These are phyloP conservation scores for Proales similis DNA, from an alignment of 1,140 invertebrate species.

Conservation along the genomic window DNA sequence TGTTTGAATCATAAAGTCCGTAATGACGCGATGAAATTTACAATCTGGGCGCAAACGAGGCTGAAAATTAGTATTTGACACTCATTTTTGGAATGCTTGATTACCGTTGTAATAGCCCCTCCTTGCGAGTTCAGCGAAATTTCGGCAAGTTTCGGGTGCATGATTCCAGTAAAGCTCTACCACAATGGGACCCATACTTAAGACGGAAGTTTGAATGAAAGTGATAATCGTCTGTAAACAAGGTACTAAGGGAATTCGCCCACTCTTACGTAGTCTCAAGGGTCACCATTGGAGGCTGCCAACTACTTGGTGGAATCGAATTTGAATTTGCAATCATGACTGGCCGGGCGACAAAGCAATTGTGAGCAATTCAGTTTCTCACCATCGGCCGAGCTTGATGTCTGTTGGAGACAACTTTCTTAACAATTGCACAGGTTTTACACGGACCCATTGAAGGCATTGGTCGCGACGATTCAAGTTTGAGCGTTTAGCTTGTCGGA, in stretches of 20 bases:
- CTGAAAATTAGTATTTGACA: neutral
- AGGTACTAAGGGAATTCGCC: constrained; percentile 7
- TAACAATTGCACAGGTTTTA: no score
- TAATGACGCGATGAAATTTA: constrained; percentile 89
- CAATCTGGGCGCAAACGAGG: neutral
- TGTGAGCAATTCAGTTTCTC: no score
- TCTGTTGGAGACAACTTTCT: no score
- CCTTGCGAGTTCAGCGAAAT: constrained; percentile 84
- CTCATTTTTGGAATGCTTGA: neutral
- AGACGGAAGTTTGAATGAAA: neutral
- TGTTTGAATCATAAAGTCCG: constrained; percentile 89
- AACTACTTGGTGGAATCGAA: constrained; percentile 44
- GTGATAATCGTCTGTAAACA: neutral
- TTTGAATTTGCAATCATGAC: constrained; percentile 11
- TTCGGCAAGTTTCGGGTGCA: constrained; percentile 83
- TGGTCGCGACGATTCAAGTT: no score
- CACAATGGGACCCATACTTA: constrained; percentile 81
- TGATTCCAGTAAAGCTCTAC: constrained; percentile 97
- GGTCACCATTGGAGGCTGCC: constrained; percentile 45
- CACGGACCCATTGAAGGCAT: no score
- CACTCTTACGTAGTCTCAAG: constrained; percentile 45
- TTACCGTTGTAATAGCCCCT: constrained; percentile 91
- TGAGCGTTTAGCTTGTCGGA: no score
- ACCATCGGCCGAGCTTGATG: no score
- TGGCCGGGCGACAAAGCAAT: no score